phyloP scores from a whole-genome alignment of 1,140 invertebrate species.

The Coelopa frigida region DNA sequence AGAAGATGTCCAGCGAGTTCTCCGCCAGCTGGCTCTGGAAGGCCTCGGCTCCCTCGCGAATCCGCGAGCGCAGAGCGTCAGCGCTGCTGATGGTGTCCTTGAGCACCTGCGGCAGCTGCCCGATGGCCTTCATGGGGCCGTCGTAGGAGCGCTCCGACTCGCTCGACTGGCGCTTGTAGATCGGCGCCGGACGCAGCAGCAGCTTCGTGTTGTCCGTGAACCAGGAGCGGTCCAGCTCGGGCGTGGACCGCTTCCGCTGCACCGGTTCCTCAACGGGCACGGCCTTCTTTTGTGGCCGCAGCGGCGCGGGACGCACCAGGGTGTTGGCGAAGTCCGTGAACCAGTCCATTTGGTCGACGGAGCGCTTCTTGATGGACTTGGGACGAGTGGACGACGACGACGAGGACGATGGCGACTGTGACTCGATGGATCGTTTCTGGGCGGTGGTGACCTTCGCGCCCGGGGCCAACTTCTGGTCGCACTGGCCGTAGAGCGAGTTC shows the following conservation, averaged over 20 bases:
- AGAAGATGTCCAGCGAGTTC: conserved; percentile 1
- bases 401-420: background rate
- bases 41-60: background rate
- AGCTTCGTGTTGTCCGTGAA: conserved; percentile 6
- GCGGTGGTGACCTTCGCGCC: no score
- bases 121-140: background rate
- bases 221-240: conserved; percentile 7
- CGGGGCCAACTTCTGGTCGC: no score
- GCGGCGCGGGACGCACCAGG: conserved; percentile 31
- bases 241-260: background rate
- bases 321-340: conserved; percentile 33
- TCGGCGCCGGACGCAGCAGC: conserved; percentile 8
- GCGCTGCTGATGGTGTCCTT: conserved; percentile 1
- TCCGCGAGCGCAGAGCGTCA: background rate
- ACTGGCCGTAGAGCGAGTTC: no score
- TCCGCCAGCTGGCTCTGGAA: background rate
- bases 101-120: background rate
- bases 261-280: background rate
- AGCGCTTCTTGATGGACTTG: conserved; percentile 20
- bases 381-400: background rate
- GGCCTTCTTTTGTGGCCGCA: conserved; percentile 10
- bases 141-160: background rate
- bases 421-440: no score
- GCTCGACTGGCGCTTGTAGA: background rate
- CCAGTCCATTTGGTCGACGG: conserved; percentile 32